These are phyloP conservation scores for Microtus oregoni DNA, from an alignment of 2,113 vertebrate genomes.

Conservation along the genomic window DNA sequence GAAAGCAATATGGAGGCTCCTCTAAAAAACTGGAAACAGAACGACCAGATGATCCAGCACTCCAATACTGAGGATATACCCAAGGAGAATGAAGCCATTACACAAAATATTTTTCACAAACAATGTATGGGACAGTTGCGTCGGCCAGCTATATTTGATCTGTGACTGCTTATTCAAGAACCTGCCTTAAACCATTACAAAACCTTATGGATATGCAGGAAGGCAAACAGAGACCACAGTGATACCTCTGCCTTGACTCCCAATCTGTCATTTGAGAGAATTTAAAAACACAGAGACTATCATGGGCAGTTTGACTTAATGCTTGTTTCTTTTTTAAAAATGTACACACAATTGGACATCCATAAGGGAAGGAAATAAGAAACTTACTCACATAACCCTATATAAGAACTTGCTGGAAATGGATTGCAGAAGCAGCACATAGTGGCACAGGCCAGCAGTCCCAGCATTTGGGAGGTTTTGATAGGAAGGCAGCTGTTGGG, in stretches of 20 bases:
- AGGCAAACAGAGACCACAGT: background rate
- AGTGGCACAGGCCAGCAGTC: background rate
- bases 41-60: background rate
- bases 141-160: background rate
- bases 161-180: background rate
- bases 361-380: background rate
- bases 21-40: background rate
- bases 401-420: background rate
- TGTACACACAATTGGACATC: background rate
- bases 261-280: background rate
- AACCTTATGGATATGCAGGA: background rate
- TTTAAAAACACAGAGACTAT: background rate
- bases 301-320: background rate
- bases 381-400: background rate
- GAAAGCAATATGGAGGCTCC: background rate
- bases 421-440: background rate
- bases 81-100: background rate
- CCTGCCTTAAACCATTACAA: background rate
- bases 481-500: too few relatives aligned
- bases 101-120: conserved; percentile 8
- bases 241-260: fast-evolving
- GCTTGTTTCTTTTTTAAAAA: conserved; percentile 20
- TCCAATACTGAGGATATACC: background rate
- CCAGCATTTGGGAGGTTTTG: background rate
- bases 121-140: background rate